Conservation (phyloP, 1,140 invertebrate genomes). For the Heliconius hermathena region DNA sequence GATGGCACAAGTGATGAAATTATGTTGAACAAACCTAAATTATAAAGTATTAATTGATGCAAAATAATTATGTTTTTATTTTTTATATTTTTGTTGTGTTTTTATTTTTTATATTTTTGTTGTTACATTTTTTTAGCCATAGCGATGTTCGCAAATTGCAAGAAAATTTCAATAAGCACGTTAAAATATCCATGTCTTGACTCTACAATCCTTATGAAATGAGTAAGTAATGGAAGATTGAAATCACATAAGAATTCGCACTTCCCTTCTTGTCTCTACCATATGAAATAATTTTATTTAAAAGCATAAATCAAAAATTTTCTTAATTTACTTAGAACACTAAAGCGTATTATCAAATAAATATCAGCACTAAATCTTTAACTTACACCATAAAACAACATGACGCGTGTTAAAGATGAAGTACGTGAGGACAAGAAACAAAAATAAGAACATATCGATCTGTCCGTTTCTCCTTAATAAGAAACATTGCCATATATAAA, state of each 20-base stretch:
- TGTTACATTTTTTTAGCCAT: neutral
- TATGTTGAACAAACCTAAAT: slow-evolving; percentile 6
- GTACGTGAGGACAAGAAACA: slow-evolving; percentile 31
- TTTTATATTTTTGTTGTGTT: neutral
- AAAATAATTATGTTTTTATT: neutral
- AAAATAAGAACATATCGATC: slow-evolving; percentile 27
- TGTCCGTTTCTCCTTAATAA: neutral
- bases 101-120: neutral
- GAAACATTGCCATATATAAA: neutral
- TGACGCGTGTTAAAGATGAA: slow-evolving; percentile 32
- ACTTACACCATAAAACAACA: slow-evolving; percentile 26
- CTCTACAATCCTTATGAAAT: no score
- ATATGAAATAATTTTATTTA: no score
- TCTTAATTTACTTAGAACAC: no score
- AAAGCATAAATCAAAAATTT: no score
- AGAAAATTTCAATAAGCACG: no score
- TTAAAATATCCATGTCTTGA: no score
- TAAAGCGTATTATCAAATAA: neutral
- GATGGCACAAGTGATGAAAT: slow-evolving; percentile 35
- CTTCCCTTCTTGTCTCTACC: no score
- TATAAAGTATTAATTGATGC: neutral
- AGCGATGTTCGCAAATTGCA: no score
- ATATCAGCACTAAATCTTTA: slow-evolving; percentile 10
- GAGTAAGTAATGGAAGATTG: no score
- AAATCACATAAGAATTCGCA: no score